Evolutionary conservation across 2,888 invertebrate genomes (phyloP).

Genomic region (Bellardia bayeri): DNA sequence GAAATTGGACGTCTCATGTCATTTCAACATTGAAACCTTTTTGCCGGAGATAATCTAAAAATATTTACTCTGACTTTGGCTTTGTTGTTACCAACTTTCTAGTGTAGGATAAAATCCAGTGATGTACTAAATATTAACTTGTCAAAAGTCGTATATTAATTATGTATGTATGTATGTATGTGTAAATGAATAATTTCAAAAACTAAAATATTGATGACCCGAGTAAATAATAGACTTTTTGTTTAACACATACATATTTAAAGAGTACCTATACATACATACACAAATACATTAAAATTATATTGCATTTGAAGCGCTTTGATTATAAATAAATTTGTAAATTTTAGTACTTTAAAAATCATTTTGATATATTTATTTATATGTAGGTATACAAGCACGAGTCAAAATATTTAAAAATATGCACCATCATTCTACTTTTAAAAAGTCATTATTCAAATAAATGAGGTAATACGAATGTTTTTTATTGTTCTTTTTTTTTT

Average conservation of each 20-base stretch:
- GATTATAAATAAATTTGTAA: conserved; percentile 1
- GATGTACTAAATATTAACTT: background rate
- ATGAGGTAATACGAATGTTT: background rate
- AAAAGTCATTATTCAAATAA: background rate
- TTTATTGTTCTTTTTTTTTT: background rate
- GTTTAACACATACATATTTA: background rate
- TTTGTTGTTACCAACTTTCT: too few relatives aligned
- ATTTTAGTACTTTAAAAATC: background rate
- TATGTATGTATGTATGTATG: background rate
- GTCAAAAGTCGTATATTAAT: background rate
- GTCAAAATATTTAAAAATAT: background rate
- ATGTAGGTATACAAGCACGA: background rate
- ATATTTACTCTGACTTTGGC: background rate
- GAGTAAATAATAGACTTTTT: background rate
- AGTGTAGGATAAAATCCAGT: background rate
- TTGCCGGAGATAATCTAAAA: too few relatives aligned
- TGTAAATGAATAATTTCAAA: too few relatives aligned
- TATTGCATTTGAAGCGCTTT: background rate
- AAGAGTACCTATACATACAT: background rate
- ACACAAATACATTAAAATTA: background rate
- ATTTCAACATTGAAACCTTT: too few relatives aligned
- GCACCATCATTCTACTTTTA: background rate
- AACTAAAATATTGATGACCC: background rate
- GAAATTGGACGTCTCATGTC: too few relatives aligned
- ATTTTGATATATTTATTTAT: background rate